Conservation (phyloP, 1,140 invertebrate genomes). For the Pectinophora gossypiella region DNA sequence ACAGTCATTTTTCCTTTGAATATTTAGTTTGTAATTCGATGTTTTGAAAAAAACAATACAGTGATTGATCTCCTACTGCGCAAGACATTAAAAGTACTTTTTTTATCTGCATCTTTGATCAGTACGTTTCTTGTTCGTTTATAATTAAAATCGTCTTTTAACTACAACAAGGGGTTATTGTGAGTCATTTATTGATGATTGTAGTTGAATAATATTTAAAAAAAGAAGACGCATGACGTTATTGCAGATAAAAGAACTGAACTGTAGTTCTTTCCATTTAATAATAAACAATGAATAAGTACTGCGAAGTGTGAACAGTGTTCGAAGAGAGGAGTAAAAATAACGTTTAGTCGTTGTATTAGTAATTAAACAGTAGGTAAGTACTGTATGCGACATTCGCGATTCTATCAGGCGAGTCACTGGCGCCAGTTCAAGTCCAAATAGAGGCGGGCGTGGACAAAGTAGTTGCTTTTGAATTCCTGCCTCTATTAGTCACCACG, state of each 20-base stretch:
- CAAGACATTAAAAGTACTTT: background rate
- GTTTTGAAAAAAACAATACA: background rate
- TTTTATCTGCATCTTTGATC: background rate
- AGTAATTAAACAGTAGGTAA: too few relatives aligned
- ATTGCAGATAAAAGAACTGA: too few relatives aligned
- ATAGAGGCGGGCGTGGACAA: constrained; percentile 10
- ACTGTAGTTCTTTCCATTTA: too few relatives aligned
- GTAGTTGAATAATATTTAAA: background rate
- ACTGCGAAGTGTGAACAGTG: too few relatives aligned
- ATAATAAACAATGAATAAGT: too few relatives aligned
- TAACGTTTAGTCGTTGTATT: too few relatives aligned
- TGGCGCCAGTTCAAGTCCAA: constrained; percentile 33
- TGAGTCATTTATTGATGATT: background rate
- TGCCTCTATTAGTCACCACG: constrained; percentile 43
- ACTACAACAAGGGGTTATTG: background rate
- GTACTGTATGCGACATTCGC: background rate
- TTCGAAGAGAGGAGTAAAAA: too few relatives aligned
- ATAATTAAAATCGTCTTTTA: background rate
- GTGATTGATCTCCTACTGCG: background rate
- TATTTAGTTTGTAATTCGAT: too few relatives aligned
- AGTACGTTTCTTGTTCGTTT: background rate
- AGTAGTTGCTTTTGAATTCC: constrained; percentile 42
- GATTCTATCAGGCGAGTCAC: constrained; percentile 22
- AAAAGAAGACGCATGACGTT: too few relatives aligned
- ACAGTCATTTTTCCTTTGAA: too few relatives aligned